Conservation (phyloP, 2,888 invertebrate species). For the Pecten maximus region DNA sequence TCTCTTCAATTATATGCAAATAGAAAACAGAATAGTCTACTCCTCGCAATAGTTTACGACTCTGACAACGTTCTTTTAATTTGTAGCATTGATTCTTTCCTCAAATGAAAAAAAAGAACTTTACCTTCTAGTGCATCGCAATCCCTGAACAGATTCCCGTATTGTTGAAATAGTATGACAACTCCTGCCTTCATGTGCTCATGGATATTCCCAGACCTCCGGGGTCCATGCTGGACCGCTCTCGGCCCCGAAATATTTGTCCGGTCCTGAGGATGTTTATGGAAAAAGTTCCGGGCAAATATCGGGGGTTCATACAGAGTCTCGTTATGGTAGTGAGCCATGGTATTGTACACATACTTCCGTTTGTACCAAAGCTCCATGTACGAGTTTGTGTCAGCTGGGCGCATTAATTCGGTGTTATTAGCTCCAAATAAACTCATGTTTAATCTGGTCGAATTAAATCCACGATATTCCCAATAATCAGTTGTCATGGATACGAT, state of each 20-base stretch:
- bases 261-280: constrained; percentile 37
- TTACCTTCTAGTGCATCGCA: constrained; percentile 77
- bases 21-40: neutral
- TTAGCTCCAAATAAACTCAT: constrained; percentile 56
- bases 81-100: neutral
- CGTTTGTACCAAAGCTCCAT: constrained; percentile 60
- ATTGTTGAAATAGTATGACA: constrained; percentile 70
- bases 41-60: neutral
- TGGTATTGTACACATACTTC: constrained; percentile 9
- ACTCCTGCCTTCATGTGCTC: constrained; percentile 45
- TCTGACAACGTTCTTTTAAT: neutral
- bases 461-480: constrained; percentile 77
- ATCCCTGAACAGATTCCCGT: constrained; percentile 76
- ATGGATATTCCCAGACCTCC: constrained; percentile 48
- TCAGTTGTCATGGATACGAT: constrained; percentile 76
- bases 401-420: constrained; percentile 60
- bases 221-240: neutral
- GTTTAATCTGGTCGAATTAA: constrained; percentile 63
- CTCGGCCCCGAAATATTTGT: neutral
- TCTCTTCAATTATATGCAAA: constrained; percentile 5
- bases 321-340: constrained; percentile 36
- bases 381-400: constrained; percentile 72
- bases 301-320: constrained; percentile 67
- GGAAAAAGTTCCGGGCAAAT: constrained; percentile 57
- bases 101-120: constrained; percentile 33